Evolutionary conservation across 2,113 vertebrate genomes (phyloP).

Genomic region (Heterocephalus glaber): DNA sequence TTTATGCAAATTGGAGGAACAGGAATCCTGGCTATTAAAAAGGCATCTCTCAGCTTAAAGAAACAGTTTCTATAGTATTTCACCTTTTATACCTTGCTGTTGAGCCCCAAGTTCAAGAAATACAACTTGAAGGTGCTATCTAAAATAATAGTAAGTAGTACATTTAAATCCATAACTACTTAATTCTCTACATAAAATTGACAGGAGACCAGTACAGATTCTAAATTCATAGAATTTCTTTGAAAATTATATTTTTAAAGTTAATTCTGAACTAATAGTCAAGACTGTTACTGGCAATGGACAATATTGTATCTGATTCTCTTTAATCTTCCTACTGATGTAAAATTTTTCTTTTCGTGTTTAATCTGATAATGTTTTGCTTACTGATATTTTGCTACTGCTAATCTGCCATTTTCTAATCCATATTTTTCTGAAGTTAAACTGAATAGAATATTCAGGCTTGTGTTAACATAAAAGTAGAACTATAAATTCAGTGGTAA

Average conservation of each 20-base stretch:
- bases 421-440: conserved; percentile 77
- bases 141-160: conserved; percentile 27
- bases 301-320: conserved; percentile 35
- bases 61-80: not conserved
- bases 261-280: conserved; percentile 68
- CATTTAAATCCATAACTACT: conserved; percentile 5
- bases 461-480: conserved; percentile 82
- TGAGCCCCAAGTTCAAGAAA: conserved; percentile 49
- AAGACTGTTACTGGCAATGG: conserved; percentile 58
- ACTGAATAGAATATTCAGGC: conserved; percentile 84
- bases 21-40: not conserved
- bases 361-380: conserved; percentile 75
- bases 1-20: not conserved
- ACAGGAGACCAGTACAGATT: not conserved
- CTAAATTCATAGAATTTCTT: not conserved
- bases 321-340: conserved; percentile 71
- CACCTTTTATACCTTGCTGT: not conserved
- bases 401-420: conserved; percentile 77
- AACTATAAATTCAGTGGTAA: conserved; percentile 85
- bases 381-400: conserved; percentile 78
- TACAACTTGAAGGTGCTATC: not conserved
- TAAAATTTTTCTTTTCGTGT: conserved; percentile 74
- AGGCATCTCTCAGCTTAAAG: not conserved
- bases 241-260: conserved; percentile 40
- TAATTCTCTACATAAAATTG: conserved; percentile 31